Percentiles rank a stretch among this genome's conserved stretches.
Conservation (phyloP, 2,888 invertebrate species). For the Trisateles emortualis region DNA sequence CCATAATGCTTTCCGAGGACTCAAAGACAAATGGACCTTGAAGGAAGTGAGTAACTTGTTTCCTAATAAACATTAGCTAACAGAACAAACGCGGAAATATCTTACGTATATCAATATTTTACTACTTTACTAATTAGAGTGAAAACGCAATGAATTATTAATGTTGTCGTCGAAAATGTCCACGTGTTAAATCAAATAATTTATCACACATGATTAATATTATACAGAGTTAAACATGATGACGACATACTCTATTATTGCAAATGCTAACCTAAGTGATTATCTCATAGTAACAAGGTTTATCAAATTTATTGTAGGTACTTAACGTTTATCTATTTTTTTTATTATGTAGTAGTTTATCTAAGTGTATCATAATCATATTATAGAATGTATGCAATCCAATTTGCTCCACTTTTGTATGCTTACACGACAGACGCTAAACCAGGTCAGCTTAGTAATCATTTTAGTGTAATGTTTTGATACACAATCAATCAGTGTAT, state of each 20-base stretch:
- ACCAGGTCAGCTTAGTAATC: constrained; percentile 79
- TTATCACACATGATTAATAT: constrained; percentile 50
- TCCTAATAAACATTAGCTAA: constrained; percentile 14
- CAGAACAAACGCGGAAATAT: constrained; percentile 14
- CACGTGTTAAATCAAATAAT: constrained; percentile 1
- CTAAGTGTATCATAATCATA: constrained; percentile 45
- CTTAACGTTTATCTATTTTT: constrained; percentile 31
- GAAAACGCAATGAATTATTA: neutral
- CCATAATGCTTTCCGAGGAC: constrained; percentile 85
- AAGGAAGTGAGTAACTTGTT: constrained; percentile 77
- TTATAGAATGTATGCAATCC: constrained; percentile 54
- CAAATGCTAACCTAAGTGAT: constrained; percentile 48
- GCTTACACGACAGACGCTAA: constrained; percentile 74
- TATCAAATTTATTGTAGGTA: constrained; percentile 21
- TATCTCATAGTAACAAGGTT: constrained; percentile 40
- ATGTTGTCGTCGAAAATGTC: constrained; percentile 39
- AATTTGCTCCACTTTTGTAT: constrained; percentile 73
- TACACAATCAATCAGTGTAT: constrained; percentile 65
- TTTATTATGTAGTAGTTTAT: constrained; percentile 33
- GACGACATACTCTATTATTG: constrained; percentile 51
- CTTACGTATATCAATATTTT: constrained; percentile 13
- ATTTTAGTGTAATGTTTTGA: constrained; percentile 64
- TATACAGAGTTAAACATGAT: constrained; percentile 49
- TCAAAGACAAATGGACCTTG: constrained; percentile 82
- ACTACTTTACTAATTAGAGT: neutral